Conservation (phyloP, 2,113 vertebrate species). For the Proterorhinus semilunaris region DNA sequence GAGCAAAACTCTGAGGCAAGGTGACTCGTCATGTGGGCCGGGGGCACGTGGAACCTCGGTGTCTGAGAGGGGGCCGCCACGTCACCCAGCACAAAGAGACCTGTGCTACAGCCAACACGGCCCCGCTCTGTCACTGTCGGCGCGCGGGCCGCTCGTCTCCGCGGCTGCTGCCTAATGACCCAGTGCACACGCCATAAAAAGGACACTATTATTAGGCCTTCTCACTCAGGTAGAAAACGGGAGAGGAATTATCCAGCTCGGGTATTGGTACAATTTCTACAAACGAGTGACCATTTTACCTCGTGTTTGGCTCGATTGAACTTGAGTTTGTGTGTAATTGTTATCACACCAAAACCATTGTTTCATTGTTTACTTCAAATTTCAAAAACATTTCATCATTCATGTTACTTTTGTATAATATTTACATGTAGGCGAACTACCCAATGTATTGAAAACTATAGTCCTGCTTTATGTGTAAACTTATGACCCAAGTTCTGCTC, state of each 20-base stretch:
- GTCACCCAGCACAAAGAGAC: slow-evolving; percentile 49
- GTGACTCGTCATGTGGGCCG: slow-evolving; percentile 43
- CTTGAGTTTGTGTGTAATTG: too few species aligned
- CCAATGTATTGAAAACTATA: too few species aligned
- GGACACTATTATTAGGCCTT: slow-evolving; percentile 56
- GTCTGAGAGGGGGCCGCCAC: slow-evolving; percentile 37
- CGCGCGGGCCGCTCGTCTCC: slow-evolving; percentile 41
- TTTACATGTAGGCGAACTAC: too few species aligned
- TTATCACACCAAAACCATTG: too few species aligned
- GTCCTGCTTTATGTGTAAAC: neutral
- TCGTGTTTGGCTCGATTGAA: too few species aligned
- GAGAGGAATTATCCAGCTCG: too few species aligned
- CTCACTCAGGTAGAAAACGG: slow-evolving; percentile 43
- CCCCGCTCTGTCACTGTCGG: slow-evolving; percentile 57
- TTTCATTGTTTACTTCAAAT: too few species aligned
- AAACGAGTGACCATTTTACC: too few species aligned
- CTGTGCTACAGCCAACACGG: slow-evolving; percentile 52
- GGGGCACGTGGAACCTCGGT: slow-evolving; percentile 33
- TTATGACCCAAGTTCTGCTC: slow-evolving; percentile 2
- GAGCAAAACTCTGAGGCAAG: slow-evolving; percentile 45
- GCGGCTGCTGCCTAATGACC: slow-evolving; percentile 62
- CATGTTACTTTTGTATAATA: too few species aligned
- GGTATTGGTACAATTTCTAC: too few species aligned
- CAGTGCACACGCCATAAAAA: slow-evolving; percentile 41
- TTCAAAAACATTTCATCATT: too few species aligned